These are phyloP conservation scores for Gari tellinella DNA, from an alignment of 2,888 invertebrate genomes.

Conservation along the genomic window DNA sequence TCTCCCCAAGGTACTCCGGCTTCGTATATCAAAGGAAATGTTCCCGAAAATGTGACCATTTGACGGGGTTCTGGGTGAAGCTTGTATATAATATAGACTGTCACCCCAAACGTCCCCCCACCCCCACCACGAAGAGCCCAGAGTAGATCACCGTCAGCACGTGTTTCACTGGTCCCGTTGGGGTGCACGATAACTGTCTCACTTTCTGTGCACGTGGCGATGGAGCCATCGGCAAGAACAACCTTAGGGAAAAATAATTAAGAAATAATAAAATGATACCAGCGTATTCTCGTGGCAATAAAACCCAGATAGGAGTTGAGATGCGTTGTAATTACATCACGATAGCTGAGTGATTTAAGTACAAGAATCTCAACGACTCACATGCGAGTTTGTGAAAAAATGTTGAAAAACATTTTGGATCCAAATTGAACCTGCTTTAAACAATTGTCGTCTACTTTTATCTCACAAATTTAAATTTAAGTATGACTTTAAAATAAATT, in stretches of 20 bases:
- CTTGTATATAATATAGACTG: slow-evolving; percentile 51
- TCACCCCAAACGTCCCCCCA: slow-evolving; percentile 60
- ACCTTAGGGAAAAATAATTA: slow-evolving; percentile 20
- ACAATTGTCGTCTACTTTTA: too few species aligned
- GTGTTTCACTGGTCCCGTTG: slow-evolving; percentile 11
- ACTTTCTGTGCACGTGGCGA: slow-evolving; percentile 42
- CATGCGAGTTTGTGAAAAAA: too few species aligned
- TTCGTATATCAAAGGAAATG: slow-evolving; percentile 15
- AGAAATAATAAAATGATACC: background rate
- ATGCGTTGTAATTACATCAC: too few species aligned
- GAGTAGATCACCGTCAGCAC: slow-evolving; percentile 51
- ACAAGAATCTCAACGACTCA: too few species aligned
- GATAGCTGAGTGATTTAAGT: too few species aligned
- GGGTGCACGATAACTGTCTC: slow-evolving; percentile 11
- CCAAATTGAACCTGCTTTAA: too few species aligned
- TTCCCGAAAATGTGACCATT: slow-evolving; percentile 29
- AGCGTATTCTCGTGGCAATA: too few species aligned
- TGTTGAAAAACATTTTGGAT: too few species aligned
- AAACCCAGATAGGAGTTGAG: too few species aligned
- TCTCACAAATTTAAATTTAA: too few species aligned
- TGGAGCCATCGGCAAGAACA: slow-evolving; percentile 47
- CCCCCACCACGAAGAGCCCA: slow-evolving; percentile 69
- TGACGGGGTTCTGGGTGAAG: slow-evolving; percentile 33
- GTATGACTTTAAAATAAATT: too few species aligned
- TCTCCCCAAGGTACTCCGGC: slow-evolving; percentile 3